phyloP scores from a whole-genome alignment of 2,888 invertebrate species.

The Tenthredo distinguenda region DNA sequence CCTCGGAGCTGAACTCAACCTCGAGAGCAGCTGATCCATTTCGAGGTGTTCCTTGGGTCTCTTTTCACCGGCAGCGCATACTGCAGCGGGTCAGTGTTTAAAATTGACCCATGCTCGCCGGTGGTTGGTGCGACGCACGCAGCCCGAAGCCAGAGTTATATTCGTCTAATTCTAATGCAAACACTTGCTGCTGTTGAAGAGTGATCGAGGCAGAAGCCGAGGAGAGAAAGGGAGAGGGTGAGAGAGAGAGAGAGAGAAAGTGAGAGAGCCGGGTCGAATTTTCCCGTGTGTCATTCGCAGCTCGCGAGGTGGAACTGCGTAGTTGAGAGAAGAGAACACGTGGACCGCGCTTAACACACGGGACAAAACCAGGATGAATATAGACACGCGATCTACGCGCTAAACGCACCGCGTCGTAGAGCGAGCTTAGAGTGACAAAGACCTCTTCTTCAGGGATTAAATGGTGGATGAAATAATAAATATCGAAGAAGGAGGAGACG shows the following conservation, averaged over 20 bases:
- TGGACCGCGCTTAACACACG: constrained; percentile 48
- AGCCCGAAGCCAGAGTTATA: constrained; percentile 62
- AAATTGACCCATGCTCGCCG: constrained; percentile 23
- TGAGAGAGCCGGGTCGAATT: constrained; percentile 60
- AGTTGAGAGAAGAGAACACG: constrained; percentile 50
- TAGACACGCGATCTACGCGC: constrained; percentile 50
- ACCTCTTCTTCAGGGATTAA: not conserved
- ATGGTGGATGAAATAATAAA: not conserved
- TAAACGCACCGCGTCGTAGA: constrained; percentile 17
- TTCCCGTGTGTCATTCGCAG: constrained; percentile 70
- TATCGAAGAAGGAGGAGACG: not conserved
- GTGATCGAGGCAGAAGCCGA: constrained; percentile 15
- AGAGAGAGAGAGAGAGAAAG: not conserved
- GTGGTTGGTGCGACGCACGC: constrained; percentile 21
- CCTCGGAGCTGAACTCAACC: not conserved
- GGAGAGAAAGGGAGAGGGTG: not conserved
- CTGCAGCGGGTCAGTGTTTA: not conserved
- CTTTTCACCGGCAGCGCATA: not conserved
- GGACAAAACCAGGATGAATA: constrained; percentile 49
- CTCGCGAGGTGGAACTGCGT: constrained; percentile 55
- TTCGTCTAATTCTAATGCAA: constrained; percentile 68
- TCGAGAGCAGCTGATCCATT: constrained; percentile 12
- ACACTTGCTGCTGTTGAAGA: constrained; percentile 49
- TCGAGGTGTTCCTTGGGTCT: not conserved
- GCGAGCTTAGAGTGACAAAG: constrained; percentile 23